These are phyloP conservation scores for Dynastes grantii DNA, from an alignment of 2,888 invertebrate genomes.

Conservation along the genomic window DNA sequence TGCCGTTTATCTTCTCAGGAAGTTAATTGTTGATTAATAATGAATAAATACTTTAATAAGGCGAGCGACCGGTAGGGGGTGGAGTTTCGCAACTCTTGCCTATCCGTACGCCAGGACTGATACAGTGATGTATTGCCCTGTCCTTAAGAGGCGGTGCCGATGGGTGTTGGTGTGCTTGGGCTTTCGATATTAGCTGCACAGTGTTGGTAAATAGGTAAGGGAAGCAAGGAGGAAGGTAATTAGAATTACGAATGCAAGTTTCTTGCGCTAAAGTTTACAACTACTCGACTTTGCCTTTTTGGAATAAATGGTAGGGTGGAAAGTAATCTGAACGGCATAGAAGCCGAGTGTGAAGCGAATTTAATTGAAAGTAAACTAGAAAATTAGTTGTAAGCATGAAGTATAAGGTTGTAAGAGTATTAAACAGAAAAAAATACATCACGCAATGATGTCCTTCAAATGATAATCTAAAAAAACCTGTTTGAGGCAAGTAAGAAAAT, in stretches of 20 bases:
- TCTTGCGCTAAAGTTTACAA: conserved; percentile 4
- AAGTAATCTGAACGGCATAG: too few relatives aligned
- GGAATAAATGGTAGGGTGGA: too few relatives aligned
- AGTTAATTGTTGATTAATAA: conserved; percentile 45
- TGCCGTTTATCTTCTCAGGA: conserved; percentile 30
- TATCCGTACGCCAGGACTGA: conserved; percentile 1
- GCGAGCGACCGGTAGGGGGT: not conserved
- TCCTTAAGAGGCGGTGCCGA: not conserved
- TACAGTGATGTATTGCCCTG: conserved; percentile 30
- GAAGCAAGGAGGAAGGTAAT: not conserved
- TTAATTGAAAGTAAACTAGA: too few relatives aligned
- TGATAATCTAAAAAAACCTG: too few relatives aligned
- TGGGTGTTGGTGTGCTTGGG: not conserved
- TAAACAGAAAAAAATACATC: too few relatives aligned
- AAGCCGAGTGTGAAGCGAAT: too few relatives aligned
- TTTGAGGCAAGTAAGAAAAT: too few relatives aligned
- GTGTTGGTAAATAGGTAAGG: not conserved
- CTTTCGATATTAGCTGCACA: not conserved
- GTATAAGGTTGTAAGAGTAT: too few relatives aligned
- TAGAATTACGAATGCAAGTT: not conserved
- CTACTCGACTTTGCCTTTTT: too few relatives aligned
- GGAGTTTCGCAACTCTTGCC: not conserved
- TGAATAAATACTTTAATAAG: conserved; percentile 39
- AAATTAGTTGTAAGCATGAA: too few relatives aligned
- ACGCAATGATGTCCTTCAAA: too few relatives aligned